Conservation (phyloP, 2,888 invertebrate genomes). For the Petrophora chlorosata region DNA sequence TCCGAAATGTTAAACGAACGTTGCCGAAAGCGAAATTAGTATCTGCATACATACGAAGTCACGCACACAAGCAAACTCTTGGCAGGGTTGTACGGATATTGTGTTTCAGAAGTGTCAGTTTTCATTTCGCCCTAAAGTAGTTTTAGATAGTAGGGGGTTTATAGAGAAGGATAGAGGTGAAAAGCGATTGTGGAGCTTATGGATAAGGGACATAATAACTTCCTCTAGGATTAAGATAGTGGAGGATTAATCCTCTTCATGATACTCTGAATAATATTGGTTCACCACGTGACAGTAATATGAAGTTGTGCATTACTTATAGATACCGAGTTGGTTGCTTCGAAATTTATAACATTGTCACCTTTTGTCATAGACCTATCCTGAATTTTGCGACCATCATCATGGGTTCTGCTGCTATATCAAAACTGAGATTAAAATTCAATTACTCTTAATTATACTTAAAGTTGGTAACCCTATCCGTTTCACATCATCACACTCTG, state of each 20-base stretch:
- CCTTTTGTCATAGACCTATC: no score
- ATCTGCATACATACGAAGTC: conserved; percentile 51
- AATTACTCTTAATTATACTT: neutral
- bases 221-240: no score
- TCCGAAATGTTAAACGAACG: conserved; percentile 77
- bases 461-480: conserved; percentile 47
- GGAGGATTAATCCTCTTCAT: no score
- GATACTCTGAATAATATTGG: no score
- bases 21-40: conserved; percentile 79
- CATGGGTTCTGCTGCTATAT: neutral
- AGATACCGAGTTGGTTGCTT: no score
- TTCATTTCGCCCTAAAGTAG: neutral
- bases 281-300: no score
- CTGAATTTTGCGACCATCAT: neutral
- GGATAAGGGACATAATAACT: neutral
- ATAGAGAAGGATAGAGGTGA: neutral
- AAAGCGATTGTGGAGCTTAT: neutral
- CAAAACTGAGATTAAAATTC: neutral
- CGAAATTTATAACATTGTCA: no score
- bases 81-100: conserved; percentile 14
- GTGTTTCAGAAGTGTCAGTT: conserved; percentile 4
- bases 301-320: no score
- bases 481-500: conserved; percentile 44
- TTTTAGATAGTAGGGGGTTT: neutral
- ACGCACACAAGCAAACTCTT: conserved; percentile 42